Evolutionary conservation across 2,888 invertebrate genomes (phyloP), one percentile per base, ranked within the genome.

Genomic region (Sinelater perroti): DNA sequence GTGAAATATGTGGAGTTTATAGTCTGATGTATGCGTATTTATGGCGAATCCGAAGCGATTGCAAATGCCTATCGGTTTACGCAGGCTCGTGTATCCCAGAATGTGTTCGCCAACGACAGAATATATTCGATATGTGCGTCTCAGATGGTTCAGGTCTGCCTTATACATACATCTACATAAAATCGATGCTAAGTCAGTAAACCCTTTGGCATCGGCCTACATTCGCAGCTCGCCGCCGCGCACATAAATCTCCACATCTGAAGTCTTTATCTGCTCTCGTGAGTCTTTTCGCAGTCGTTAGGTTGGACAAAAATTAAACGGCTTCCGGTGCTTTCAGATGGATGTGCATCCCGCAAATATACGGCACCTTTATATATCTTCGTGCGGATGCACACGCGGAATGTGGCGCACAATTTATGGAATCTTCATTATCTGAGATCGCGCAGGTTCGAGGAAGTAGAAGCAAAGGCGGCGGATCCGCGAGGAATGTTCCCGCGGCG

Each of bases 121-220:
- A 52, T 57, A 52, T 51, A 64, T 64, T 61, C 60, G 56, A 53
- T 56, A 52, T 56, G 62, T 62, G 60, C 60, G 60, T 64, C 59
- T 64, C 53, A 58, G 60, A 53, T 62, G 60, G 53, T 55, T 54
- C 47, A 53, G 50, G 56, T 53, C 47, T 57, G 42, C 61, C 52
- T 54, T 57, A 56, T 60, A 57, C 53, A 53, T 55, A 47, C 60
- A 62, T 62, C 60, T 61, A 65, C 52, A 57, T 62, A 67, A 69
- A 68, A 68, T 67, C 67, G 64, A 63, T 66, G 56, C 53, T 51
- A 61, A 63, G 66, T 63, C 66, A 60, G 57, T 51, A 54, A 62
- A 61, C 59, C 63, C 70, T 70, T 70, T 68, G 69, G 69, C 69
- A 69, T 70, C 69, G 67, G 66, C 69, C 69, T 66, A 68, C 68